These are phyloP conservation scores for Drosophila pullipes DNA, from an alignment of 2,888 invertebrate species.

Conservation along the genomic window DNA sequence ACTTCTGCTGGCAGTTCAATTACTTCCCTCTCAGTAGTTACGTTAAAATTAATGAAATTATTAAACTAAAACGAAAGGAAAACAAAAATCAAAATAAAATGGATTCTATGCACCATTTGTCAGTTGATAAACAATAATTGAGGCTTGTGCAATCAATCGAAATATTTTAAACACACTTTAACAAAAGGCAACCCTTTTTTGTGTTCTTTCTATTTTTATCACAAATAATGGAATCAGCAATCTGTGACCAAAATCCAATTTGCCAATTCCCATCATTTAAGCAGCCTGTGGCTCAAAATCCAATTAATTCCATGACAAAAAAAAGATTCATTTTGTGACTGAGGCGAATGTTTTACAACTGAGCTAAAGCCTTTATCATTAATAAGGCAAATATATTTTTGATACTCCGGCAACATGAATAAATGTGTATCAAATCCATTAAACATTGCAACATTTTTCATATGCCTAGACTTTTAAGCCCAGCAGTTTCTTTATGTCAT, in stretches of 20 bases:
- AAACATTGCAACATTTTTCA: constrained; percentile 43
- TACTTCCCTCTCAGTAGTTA: constrained; percentile 11
- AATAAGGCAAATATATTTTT: constrained; percentile 28
- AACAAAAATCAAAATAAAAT: neutral
- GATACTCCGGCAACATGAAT: neutral
- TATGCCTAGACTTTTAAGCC: constrained; percentile 4
- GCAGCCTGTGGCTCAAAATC: neutral
- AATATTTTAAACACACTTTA: constrained; percentile 7
- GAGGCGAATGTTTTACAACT: neutral
- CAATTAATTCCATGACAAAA: constrained; percentile 3
- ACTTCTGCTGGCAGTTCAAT: constrained; percentile 27
- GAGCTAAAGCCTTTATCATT: constrained; percentile 23
- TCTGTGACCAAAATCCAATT: constrained; percentile 14
- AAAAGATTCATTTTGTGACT: constrained; percentile 1
- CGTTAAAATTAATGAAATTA: constrained; percentile 4
- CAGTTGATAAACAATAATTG: neutral
- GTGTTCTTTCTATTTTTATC: neutral
- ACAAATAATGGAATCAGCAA: neutral
- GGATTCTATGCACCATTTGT: neutral
- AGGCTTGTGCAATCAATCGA: constrained; percentile 9
- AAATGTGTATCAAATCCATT: constrained; percentile 12
- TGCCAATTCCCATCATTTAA: neutral
- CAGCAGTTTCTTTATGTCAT: constrained; percentile 29
- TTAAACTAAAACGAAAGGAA: neutral
- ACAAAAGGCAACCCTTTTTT: constrained; percentile 9